phyloP scores from a whole-genome alignment of 1,140 invertebrate species.

The Drosophila aff. region DNA sequence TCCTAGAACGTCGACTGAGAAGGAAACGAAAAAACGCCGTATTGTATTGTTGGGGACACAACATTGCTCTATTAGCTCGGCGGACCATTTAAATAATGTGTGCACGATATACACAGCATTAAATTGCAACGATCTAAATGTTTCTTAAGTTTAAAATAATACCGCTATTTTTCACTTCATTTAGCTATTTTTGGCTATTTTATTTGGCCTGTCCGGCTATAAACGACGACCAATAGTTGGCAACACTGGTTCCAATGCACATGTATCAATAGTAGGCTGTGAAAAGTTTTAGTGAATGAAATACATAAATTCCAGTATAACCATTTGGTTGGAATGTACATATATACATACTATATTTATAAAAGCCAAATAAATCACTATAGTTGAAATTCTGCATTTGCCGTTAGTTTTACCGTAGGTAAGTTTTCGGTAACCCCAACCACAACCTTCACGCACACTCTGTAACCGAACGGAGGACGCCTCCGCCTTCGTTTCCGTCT shows the following conservation, averaged over 20 bases:
- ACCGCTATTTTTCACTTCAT: no score
- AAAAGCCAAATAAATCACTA: constrained; percentile 21
- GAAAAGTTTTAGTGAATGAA: constrained; percentile 47
- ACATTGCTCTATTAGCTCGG: no score
- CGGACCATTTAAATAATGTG: no score
- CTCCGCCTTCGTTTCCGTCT: neutral
- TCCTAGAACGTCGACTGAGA: no score
- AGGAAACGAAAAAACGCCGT: no score
- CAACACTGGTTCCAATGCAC: constrained; percentile 3
- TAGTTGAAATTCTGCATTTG: constrained; percentile 31
- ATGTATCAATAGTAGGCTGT: constrained; percentile 41
- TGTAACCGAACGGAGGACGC: constrained; percentile 6
- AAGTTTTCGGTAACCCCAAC: neutral
- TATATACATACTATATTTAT: constrained; percentile 3
- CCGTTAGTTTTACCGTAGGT: constrained; percentile 25
- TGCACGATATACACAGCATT: no score
- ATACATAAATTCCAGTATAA: constrained; percentile 29
- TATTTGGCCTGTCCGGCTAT: no score
- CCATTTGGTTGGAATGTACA: constrained; percentile 18
- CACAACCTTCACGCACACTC: constrained; percentile 10
- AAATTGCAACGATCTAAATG: no score
- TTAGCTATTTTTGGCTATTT: no score
- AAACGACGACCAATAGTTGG: no score
- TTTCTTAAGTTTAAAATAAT: no score
- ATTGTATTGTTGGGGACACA: no score